Evolutionary conservation across 2,797 vertebrate genomes (phyloP), one percentile per base, ranked within the genome.

Genomic region (Eurystomus glaucurus): DNA sequence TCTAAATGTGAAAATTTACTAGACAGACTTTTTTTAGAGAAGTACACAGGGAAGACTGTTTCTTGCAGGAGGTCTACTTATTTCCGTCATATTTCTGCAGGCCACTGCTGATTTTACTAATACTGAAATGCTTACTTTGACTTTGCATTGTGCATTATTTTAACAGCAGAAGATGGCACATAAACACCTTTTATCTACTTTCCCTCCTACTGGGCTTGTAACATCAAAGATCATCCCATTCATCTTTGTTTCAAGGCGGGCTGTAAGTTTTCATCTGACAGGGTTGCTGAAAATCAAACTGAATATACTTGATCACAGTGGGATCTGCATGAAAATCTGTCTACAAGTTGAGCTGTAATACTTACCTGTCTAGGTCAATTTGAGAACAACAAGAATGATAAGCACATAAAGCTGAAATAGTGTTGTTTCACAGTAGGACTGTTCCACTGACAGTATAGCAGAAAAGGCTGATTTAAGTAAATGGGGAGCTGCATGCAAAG

Each of bases 111-210:
- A 70, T 94, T 94, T 94, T 85, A 48, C 80, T 90, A 95, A 76
- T 88, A 71, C 37, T 26, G 57, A 91, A 91, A 64, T 0, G 17
- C 46, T 89, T 91, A 45, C 45, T 92, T 93, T 88, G 76, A 25
- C 90, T 93, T 96, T 64, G 78, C 60, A 82, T 91, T 89, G 81
- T 92, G 90, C 93, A 41, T 94, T 95, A 89, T 90, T 97, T 95
- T 96, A 95, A 95, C 74, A 90, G 88, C 60, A 89, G 84, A 96
- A 94, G 86, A 94, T 93, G 90, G 81, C 94, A 94, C 15, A 83
- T 89, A 96, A 95, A 96, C 86, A 95, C 57, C 94, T 97, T 97
- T 97, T 95, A 97, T 97, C 96, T 96, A 72, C 84, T 92, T 93
- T 92, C 84, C 84, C 95, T 94, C 96, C 94, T 93, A 95, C 95